Percentiles rank a stretch among this genome's conserved stretches.
Evolutionary conservation across 2,113 vertebrate genomes (phyloP).

Genomic region (Elephas maximus): DNA sequence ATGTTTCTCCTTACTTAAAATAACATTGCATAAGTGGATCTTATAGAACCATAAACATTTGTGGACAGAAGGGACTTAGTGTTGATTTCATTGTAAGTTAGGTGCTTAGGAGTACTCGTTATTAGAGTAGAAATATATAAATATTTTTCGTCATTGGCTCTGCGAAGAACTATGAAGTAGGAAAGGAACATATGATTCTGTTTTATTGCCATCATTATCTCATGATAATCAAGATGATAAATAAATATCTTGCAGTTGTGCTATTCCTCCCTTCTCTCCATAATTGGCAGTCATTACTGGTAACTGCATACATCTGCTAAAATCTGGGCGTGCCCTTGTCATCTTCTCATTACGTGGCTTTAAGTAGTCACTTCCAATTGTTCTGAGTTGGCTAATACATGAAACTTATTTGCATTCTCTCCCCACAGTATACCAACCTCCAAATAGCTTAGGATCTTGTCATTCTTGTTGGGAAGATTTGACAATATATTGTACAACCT

Average conservation of each 20-base stretch:
- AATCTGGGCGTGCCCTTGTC: background rate
- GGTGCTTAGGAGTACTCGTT: background rate
- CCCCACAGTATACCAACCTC: background rate
- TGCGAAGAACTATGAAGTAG: background rate
- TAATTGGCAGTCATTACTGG: background rate
- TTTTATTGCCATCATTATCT: background rate
- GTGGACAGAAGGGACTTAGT: background rate
- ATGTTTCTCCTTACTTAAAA: background rate
- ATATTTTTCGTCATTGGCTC: background rate
- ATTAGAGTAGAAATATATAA: slow-evolving; percentile 3
- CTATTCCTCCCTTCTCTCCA: background rate
- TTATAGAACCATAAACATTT: background rate
- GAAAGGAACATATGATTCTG: background rate
- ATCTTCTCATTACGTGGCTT: background rate
- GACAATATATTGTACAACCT: background rate
- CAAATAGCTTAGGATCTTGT: background rate
- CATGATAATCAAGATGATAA: background rate
- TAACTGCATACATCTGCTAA: background rate
- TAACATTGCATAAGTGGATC: background rate
- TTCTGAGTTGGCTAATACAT: background rate
- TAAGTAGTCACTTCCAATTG: background rate
- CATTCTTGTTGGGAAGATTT: slow-evolving; percentile 8
- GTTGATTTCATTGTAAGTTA: background rate
- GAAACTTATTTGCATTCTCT: background rate
- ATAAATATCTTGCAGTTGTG: background rate